Evolutionary conservation across 2,888 invertebrate species (phyloP), one percentile per base, ranked within the genome.

Genomic region (Frankliniella intonsa): DNA sequence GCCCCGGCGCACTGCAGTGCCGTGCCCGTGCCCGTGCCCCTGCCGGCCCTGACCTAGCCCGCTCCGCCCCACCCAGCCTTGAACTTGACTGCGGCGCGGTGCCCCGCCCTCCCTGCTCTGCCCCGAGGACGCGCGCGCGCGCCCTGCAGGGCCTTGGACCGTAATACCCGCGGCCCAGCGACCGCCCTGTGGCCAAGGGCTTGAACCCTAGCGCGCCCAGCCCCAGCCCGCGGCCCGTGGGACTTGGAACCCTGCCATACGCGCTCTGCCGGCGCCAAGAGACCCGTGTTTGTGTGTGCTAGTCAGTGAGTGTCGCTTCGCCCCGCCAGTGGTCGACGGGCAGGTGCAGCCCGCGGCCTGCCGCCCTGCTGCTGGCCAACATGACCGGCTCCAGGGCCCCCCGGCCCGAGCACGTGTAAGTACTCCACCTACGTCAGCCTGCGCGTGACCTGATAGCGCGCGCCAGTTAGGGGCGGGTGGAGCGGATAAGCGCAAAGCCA

Each of bases 311-410:
- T 55, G 55, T 17, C n/a, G n/a, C n/a, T n/a, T n/a, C n/a, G n/a
- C n/a, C n/a, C 14, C n/a, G 62, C n/a, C 19, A 19, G 62, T 62
- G 62, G 5, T 5, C 38, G 38, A 38, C 38, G 38, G 38, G 38
- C 38, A 38, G 38, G 38, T 38, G 38, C 38, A 38, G 3, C 38
- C 62, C 14, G 62, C 19, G 62, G 7, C 62, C 62, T 62, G 62
- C 62, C 62, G 62, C 62, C 62, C 55, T 55, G 62, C 62, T 14
- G n/a, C 62, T 17, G 14, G 19, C 25, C 69, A 25, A 76, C 69
- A 76, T 76, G 69, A 76, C 69, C 69, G 69, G 22, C 69, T 76
- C 25, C 69, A 76, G 22, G 69, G 69, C 69, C 17, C 55, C 55
- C 11, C 69, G n/a, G 69, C 22, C 22, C 11, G 69, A 7, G 69